A percentile compares a stretch with the other conserved stretches of the same genome.
phyloP scores from a whole-genome alignment of 2,113 vertebrate genomes.

The Hypomesus transpacificus region DNA sequence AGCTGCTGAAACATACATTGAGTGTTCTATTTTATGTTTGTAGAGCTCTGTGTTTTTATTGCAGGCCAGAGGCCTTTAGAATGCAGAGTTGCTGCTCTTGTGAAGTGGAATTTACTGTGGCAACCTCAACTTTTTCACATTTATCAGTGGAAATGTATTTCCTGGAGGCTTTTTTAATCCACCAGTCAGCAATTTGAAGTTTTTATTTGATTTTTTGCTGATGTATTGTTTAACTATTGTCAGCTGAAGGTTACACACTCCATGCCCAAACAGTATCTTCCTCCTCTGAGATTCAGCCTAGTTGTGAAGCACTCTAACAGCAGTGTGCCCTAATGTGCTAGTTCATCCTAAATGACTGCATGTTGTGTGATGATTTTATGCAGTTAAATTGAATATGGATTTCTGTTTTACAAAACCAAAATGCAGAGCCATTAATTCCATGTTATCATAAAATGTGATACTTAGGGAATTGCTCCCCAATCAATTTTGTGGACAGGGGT shows the following conservation, averaged over 20 bases:
- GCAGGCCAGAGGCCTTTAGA: conserved; percentile 13
- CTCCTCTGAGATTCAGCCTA: background rate
- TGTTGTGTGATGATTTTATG: background rate
- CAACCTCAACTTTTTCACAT: conserved; percentile 13
- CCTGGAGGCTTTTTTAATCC: background rate
- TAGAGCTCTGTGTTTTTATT: conserved; percentile 12
- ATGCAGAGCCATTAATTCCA: conserved; percentile 7
- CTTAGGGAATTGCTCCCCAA: conserved; percentile 10
- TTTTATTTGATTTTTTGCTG: conserved; percentile 23
- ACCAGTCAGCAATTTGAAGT: conserved; percentile 33
- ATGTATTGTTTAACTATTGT: conserved; percentile 23
- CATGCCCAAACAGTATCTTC: background rate
- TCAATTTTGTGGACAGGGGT: background rate
- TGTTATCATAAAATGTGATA: conserved; percentile 8
- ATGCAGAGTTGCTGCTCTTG: conserved; percentile 9
- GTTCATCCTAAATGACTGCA: too few relatives aligned
- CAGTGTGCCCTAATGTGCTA: background rate
- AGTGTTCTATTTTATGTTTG: conserved; percentile 27
- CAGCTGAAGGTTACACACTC: conserved; percentile 18
- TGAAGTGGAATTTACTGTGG: conserved; percentile 27
- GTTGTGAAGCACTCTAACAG: background rate
- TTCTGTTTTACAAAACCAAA: background rate
- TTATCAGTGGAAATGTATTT: conserved; percentile 20
- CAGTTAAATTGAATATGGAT: conserved; percentile 9
- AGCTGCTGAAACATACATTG: conserved; percentile 6